Evolutionary conservation across 1,140 invertebrate species (phyloP), one percentile per base, ranked within the genome.

Genomic region (Diprion similis): DNA sequence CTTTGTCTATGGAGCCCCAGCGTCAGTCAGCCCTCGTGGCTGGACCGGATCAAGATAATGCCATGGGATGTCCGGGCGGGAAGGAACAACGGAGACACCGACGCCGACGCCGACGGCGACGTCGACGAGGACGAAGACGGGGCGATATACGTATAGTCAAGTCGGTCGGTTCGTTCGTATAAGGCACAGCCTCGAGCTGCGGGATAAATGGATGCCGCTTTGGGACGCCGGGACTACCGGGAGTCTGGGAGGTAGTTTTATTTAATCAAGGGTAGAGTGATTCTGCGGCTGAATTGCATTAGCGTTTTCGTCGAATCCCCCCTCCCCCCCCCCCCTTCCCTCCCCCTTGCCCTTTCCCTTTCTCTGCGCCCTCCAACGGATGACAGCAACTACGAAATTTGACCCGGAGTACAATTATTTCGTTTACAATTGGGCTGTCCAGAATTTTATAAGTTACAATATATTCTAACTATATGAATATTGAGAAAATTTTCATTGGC

Each of bases 31-130:
- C 24, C 24, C 24, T 37, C 11, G 51, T 6, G 51, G 4, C 51
- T 59, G 51, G n/a, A 59, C 51, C 51, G 51, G n/a, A 59, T 59
- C 51, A 17, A 59, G 51, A 59, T 59, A 59, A 59, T 59, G 51
- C 51, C 51, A 9, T 8, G 51, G 51, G n/a, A 59, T 59, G 51
- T 15, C 51, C 51, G 51, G n/a, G 51, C 51, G 51, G 24, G 24
- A 6, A 59, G 51, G 9, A 59, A 59, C 51, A 59, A 17, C 51
- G 8, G 51, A 17, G 8, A 59, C 51, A 8, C n/a, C 51, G 51
- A 59, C 11, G 51, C 24, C 24, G 24, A 37, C 24, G 24, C 2
- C 24, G 8, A 59, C 51, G 51, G 7, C 51, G 51, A 59, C 11
- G 51, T 2, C 1, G 1, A 24, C 24, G 24, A 37, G 24, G 24